These are phyloP conservation scores for Probosciger aterrimus DNA, from an alignment of 2,113 vertebrate species.

Conservation along the genomic window DNA sequence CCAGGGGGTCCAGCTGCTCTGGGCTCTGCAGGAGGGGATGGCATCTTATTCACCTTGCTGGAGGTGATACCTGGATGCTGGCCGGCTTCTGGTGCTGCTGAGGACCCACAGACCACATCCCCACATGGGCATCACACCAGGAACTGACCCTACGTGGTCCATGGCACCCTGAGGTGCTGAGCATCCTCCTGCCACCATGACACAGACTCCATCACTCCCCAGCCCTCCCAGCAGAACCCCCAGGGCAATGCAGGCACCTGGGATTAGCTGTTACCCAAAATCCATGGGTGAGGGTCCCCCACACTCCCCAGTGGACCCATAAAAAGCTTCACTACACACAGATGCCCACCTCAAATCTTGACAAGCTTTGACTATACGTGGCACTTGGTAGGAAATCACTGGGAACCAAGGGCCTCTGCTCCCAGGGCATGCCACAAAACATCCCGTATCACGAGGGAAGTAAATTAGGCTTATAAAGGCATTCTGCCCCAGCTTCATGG, in stretches of 20 bases:
- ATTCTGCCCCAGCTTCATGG: not conserved
- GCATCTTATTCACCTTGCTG: not conserved
- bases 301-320: too few species aligned
- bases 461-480: not conserved
- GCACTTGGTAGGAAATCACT: not conserved
- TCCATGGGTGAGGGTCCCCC: too few species aligned
- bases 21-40: constrained; percentile 59
- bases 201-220: not conserved
- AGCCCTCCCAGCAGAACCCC: not conserved
- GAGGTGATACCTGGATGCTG: not conserved
- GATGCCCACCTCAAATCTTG: not conserved
- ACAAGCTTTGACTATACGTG: not conserved
- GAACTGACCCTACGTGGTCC: accelerated
- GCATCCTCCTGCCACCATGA: not conserved
- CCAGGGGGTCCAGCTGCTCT: constrained; percentile 61
- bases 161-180: not conserved
- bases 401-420: not conserved
- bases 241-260: accelerated
- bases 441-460: accelerated
- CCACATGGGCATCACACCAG: accelerated
- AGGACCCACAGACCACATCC: accelerated
- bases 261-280: not conserved
- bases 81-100: not conserved
- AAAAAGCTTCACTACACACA: too few species aligned
- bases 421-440: not conserved